phyloP scores from a whole-genome alignment of 2,888 invertebrate species.

The Yponomeuta cagnagella region DNA sequence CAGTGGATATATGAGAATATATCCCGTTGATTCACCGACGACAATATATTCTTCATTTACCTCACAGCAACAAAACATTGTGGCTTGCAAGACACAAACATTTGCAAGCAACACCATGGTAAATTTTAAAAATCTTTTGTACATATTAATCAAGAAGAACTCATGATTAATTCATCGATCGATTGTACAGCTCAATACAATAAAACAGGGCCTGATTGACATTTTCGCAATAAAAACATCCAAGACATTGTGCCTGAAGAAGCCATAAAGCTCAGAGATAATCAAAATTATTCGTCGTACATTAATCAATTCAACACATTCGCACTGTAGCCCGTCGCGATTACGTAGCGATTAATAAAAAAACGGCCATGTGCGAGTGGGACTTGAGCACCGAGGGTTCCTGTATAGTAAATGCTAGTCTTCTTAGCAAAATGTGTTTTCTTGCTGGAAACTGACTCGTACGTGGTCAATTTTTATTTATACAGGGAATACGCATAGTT shows the following conservation, averaged over 20 bases:
- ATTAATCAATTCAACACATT: conserved; percentile 71
- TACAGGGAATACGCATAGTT: no score
- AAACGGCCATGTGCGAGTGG: conserved; percentile 20
- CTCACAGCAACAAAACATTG: conserved; percentile 27
- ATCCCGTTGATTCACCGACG: no score
- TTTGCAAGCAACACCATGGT: not conserved
- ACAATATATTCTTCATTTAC: no score
- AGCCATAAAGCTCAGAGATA: conserved; percentile 45
- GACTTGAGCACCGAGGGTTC: no score
- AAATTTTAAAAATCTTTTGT: not conserved
- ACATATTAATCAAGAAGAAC: not conserved
- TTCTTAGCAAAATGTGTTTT: no score
- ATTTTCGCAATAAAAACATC: conserved; percentile 25
- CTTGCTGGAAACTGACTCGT: no score
- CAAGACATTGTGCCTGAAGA: conserved; percentile 19
- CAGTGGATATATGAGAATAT: no score
- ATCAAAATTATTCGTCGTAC: conserved; percentile 58
- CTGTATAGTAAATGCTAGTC: no score
- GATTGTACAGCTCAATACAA: not conserved
- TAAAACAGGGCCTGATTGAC: conserved; percentile 10
- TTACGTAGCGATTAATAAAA: conserved; percentile 52
- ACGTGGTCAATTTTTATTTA: no score
- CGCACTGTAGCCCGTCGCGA: conserved; percentile 46
- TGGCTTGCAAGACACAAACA: conserved; percentile 25
- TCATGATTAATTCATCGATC: not conserved